These are phyloP conservation scores for Dexiosoma caninum DNA, from an alignment of 2,888 invertebrate genomes.

Conservation along the genomic window DNA sequence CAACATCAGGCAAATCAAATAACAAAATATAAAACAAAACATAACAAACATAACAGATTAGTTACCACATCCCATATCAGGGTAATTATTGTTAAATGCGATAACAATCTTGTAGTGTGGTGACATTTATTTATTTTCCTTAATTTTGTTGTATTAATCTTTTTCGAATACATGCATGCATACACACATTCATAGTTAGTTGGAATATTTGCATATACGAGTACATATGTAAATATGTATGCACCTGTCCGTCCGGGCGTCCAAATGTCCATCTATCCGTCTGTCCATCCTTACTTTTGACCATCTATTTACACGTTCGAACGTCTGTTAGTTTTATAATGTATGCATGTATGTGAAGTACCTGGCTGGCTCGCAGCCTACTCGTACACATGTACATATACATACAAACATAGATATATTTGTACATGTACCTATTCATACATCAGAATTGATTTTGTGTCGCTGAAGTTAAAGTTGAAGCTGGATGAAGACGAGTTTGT, in stretches of 20 bases:
- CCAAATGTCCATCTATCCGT: too few species aligned
- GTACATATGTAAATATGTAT: background rate
- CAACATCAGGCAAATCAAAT: conserved; percentile 6
- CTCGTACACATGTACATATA: conserved; percentile 49
- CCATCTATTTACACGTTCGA: background rate
- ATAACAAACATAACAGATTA: conserved; percentile 72
- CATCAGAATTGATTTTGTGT: conserved; percentile 1
- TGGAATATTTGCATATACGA: too few species aligned
- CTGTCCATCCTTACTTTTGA: background rate
- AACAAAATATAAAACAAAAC: conserved; percentile 50
- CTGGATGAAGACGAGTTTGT: conserved; percentile 28
- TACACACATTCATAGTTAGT: too few species aligned
- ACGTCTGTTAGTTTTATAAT: background rate
- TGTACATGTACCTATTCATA: conserved; percentile 20
- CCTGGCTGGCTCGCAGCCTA: background rate
- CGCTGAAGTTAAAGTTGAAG: background rate
- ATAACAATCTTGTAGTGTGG: conserved; percentile 78
- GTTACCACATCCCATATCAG: conserved; percentile 78
- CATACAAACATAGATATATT: too few species aligned
- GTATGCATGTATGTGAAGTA: conserved; percentile 19
- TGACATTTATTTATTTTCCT: conserved; percentile 79
- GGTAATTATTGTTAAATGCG: conserved; percentile 79
- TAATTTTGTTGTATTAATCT: conserved; percentile 78
- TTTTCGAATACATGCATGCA: conserved; percentile 54
- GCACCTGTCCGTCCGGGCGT: background rate